A percentile compares a stretch with the other conserved stretches of the same genome.
phyloP scores from a whole-genome alignment of 2,113 vertebrate species.

The Trichechus manatus region DNA sequence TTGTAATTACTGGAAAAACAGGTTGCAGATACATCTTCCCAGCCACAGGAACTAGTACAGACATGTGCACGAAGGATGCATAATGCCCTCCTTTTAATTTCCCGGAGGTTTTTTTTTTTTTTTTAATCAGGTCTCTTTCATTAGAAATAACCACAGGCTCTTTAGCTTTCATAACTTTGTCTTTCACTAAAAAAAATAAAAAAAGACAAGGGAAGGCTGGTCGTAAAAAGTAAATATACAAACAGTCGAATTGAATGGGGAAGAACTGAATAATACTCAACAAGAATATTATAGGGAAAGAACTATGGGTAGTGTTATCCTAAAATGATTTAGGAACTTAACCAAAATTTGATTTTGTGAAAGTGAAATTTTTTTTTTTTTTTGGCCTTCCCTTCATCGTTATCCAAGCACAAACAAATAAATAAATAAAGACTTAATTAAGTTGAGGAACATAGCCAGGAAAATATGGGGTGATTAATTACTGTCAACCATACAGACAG shows the following conservation, averaged over 20 bases:
- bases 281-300: background rate
- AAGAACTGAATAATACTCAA: background rate
- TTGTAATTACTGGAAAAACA: conserved; percentile 75
- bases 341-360: background rate
- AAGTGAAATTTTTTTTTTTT: background rate
- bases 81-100: conserved; percentile 4
- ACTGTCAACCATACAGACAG: background rate
- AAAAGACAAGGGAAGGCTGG: background rate
- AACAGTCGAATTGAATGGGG: background rate
- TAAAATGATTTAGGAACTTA: background rate
- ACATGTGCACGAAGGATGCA: conserved; percentile 9
- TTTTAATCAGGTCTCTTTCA: conserved; percentile 15
- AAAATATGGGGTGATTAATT: background rate
- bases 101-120: background rate
- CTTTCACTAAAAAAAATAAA: background rate
- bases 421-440: background rate
- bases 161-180: conserved; percentile 27
- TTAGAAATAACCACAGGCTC: conserved; percentile 45
- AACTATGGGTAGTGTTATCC: background rate
- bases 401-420: background rate
- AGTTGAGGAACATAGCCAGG: background rate
- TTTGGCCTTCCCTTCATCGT: background rate
- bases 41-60: conserved; percentile 38
- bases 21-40: conserved; percentile 53
- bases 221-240: conserved; percentile 36